Base-by-base conservation (phyloP, 2,113 vertebrate genomes). In the Miniopterus natalensis region DNA sequence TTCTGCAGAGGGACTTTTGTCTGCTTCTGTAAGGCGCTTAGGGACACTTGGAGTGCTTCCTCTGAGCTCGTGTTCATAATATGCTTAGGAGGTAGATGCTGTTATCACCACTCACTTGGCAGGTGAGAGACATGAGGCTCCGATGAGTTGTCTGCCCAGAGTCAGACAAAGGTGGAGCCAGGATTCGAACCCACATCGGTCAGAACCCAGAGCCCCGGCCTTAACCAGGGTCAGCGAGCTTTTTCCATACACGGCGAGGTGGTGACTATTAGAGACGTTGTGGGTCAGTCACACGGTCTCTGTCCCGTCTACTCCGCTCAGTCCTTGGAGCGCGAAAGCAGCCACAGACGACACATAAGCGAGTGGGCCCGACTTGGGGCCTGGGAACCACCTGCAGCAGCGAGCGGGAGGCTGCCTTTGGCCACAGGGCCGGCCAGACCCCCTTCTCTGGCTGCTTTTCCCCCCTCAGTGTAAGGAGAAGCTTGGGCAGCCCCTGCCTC, bases 401-500 rank as follows among this genome's bases (percentile, higher is more conserved):
- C 12, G 20, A 14, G n/a, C 9, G 13, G 29, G 8, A 42, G 49
- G 17, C 73, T 47, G 61, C 6, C 13, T 40, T 11, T 42, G 47
- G 42, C 84, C 10, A 45, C 13, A 1, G 15, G 42, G 18, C 66
- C 7, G 5, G 12, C 18, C 29, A 27, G 1, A 15, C 42, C 40
- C 12, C 0, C 47, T 20, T 70, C 73, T 13, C 78, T 75, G 12
- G 29, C 10, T 18, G 15, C 10, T 53, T 77, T 51, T 36, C 14
- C 29, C 66, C 70, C 49, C 47, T 29, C 79, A 96, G 95, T 96
- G 92, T 49, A 92, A 92, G 53, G 0, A 87, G 57, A 1, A 66
- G 25, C 40, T 70, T 7, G 3, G 9, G 15, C 51, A 57, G 7
- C 29, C 63, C 0, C 77, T 97, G 36, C 97, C 97, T 0, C 80